Evolutionary conservation across 2,113 vertebrate species (phyloP).

Genomic region (Parus major): DNA sequence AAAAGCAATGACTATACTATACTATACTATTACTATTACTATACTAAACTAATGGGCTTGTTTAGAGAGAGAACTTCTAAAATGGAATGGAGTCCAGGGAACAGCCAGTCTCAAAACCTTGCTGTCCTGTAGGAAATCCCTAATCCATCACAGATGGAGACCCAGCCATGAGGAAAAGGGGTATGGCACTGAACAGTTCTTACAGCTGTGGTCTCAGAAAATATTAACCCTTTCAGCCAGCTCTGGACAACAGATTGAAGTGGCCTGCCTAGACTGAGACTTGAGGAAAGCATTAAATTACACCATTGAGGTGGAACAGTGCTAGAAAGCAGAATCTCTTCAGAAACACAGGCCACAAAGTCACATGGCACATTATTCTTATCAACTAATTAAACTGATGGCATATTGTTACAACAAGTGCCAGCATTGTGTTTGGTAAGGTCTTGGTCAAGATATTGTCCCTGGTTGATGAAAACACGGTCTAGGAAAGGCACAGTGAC

Average conservation of each 20-base stretch:
- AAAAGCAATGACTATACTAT: background rate
- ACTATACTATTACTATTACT: background rate
- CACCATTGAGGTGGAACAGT: background rate
- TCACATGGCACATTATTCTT: background rate
- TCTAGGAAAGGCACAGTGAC: background rate
- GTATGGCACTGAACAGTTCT: background rate
- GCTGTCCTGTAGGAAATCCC: background rate
- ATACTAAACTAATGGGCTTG: background rate
- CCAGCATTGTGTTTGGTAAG: background rate
- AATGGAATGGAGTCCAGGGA: background rate
- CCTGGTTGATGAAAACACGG: background rate
- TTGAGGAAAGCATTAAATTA: background rate
- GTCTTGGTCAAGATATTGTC: background rate
- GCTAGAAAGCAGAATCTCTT: background rate
- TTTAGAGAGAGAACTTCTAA: background rate
- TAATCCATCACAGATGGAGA: constrained; percentile 1
- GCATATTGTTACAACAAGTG: background rate
- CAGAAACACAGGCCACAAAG: background rate
- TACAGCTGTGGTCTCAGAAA: background rate
- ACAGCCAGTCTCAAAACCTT: background rate
- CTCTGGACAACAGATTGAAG: background rate
- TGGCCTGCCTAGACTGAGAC: background rate
- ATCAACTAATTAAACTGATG: background rate
- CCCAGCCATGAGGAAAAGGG: background rate
- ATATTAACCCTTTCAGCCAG: background rate